phyloP scores from a whole-genome alignment of 1,140 invertebrate genomes.

The Ips nitidus region DNA sequence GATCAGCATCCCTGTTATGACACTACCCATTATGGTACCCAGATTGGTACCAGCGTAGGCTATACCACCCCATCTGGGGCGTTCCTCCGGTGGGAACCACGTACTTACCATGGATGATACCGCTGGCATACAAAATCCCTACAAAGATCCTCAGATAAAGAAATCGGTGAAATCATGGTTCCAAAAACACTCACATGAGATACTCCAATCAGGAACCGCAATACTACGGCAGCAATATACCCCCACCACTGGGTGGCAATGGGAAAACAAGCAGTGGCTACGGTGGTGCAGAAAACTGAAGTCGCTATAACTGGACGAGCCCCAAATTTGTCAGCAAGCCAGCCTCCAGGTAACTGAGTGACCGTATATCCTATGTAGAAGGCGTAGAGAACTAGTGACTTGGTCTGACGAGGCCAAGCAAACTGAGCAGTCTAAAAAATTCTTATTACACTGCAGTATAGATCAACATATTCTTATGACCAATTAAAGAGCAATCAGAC shows the following conservation, averaged over 20 bases:
- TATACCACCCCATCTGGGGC: constrained; percentile 30
- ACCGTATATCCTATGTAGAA: constrained; percentile 33
- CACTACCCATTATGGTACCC: constrained; percentile 33
- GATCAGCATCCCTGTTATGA: constrained; percentile 35
- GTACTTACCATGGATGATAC: constrained; percentile 32
- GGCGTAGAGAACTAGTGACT: constrained; percentile 25
- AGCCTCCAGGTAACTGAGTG: constrained; percentile 33
- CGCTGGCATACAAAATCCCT: constrained; percentile 32
- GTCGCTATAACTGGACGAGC: constrained; percentile 28
- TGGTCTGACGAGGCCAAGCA: constrained; percentile 10
- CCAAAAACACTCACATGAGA: constrained; percentile 7
- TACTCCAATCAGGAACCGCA: constrained; percentile 20
- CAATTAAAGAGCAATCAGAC: neutral
- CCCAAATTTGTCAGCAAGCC: constrained; percentile 35
- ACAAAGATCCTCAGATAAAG: neutral
- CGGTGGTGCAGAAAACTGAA: constrained; percentile 19
- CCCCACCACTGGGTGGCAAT: constrained; percentile 18
- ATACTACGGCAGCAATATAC: constrained; percentile 12
- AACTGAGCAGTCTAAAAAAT: constrained; percentile 27
- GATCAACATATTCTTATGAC: neutral
- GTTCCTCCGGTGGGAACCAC: constrained; percentile 32
- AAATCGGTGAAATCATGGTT: neutral
- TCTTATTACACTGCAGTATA: neutral
- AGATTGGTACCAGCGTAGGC: constrained; percentile 30
- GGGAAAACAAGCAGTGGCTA: constrained; percentile 19